Base-by-base conservation (phyloP, 2,888 invertebrate genomes). In the Harpagoxenus sublaevis region DNA sequence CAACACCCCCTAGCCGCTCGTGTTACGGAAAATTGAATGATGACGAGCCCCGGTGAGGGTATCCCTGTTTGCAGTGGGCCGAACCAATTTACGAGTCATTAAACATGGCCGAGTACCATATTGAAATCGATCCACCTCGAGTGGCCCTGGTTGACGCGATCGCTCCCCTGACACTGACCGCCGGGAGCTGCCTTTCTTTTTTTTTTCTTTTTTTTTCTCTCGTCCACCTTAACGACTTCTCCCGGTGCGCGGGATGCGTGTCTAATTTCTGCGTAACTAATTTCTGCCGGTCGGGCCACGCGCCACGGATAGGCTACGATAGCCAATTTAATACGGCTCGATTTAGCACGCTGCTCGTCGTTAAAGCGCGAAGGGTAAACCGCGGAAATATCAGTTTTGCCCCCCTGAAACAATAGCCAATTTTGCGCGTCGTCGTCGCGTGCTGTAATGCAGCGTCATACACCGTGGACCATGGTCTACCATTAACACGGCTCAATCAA, bases 21-120 rank as follows among this genome's bases (percentile, higher is more conserved):
- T 35, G 88, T 88, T 88, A 86, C 85, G 78, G 85, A 85, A 87
- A 90, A 91, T 88, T 89, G 89, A 89, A 89, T 86, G 74, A 55
- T 73, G 81, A 88, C 73, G 88, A 86, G 78, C 77, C 31, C 45
- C 71, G 42, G 83, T 73, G 63, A 77, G 82, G 73, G 66, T 39
- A 79, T 48, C 23, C 79, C 57, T 60, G 70, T 57, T 57, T 75
- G 53, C 68, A 53, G 88, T 82, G 88, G 82, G 85, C 71, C 65
- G 73, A 85, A 75, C 66, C 89, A 92, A 92, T 93, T 93, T 92
- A 91, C 85, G 90, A 91, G 86, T 90, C 91, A 91, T 93, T 92
- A 92, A 90, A 75, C 84, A 91, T 89, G 90, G 87, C 78, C 88
- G 87, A 86, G 78, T 85, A 85, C 73, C 84, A 89, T 89, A 92